Percentiles rank a stretch among this genome's conserved stretches.
Conservation (phyloP, 2,888 invertebrate genomes). For the Bibio marci region DNA sequence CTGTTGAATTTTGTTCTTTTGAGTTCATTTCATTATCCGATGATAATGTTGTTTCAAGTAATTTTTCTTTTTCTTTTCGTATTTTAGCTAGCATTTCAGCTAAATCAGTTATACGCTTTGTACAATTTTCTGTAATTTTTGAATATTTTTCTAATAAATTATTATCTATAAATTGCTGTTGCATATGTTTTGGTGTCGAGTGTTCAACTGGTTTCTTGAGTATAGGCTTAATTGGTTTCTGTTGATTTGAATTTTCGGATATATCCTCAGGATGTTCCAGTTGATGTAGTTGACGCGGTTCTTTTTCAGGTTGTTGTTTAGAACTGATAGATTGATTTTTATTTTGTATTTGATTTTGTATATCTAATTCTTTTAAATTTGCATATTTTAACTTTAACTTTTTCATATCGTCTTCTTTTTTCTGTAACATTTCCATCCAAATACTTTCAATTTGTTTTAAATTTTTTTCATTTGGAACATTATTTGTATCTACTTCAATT, state of each 20-base stretch:
- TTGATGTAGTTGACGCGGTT: neutral
- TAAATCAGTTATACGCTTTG: slow-evolving; percentile 36
- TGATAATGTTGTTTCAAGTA: slow-evolving; percentile 28
- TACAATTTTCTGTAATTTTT: slow-evolving; percentile 35
- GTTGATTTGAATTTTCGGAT: neutral
- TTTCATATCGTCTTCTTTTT: slow-evolving; percentile 4
- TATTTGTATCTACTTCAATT: neutral
- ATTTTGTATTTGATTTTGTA: too few species aligned
- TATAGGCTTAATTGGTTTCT: neutral
- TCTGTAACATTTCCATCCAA: slow-evolving; percentile 17
- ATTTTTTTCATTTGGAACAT: neutral
- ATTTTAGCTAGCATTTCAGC: slow-evolving; percentile 38
- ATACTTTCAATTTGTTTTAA: slow-evolving; percentile 15
- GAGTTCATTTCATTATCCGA: slow-evolving; percentile 19
- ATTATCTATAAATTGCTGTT: neutral
- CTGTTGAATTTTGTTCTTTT: slow-evolving; percentile 22
- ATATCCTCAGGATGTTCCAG: neutral
- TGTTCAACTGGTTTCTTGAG: neutral
- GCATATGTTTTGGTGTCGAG: neutral
- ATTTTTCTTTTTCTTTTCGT: slow-evolving; percentile 35
- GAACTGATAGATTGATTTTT: too few species aligned
- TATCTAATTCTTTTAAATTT: neutral
- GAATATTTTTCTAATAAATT: slow-evolving; percentile 27
- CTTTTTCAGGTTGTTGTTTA: too few species aligned
- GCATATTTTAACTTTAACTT: slow-evolving; percentile 3